Base-by-base conservation (phyloP, 1,140 invertebrate species). In the Planococcus citri region DNA sequence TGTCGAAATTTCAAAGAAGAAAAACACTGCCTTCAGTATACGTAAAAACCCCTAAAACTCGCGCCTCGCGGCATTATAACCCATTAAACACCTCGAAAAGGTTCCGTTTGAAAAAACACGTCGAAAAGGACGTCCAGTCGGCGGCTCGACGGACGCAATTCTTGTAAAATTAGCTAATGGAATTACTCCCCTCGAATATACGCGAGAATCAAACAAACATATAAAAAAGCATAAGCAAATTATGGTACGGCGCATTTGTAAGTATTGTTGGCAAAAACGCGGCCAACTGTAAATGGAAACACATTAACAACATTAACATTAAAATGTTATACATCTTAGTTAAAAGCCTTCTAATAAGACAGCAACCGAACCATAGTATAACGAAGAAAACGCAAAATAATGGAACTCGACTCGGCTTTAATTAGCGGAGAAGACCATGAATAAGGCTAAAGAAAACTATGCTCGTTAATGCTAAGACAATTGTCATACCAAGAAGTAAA, bases 321-420 rank as follows among this genome's bases (percentile, higher is more conserved):
- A 51, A 51, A 51, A 51, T 51, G 41, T 51, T 51, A 20, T 51
- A 51, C 41, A 51, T 51, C 41, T 51, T 51, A n/a, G 41, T 51
- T 51, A 51, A 51, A 51, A 51, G 41, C 41, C 41, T 51, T 51
- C 41, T 51, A 51, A 51, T 51, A 51, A 51, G 41, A 51, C 41
- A 51, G 17, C 41, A 4, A 20, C n/a, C 12, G 12, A 51, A n/a
- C 41, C 41, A 14, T 17, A 51, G 10, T 51, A 37, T 14, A 14
- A 51, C 41, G n/a, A 51, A 51, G 41, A 51, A 51, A 51, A 51
- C 4, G 12, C 41, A 64, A 64, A 64, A 64, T 64, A 64, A 64
- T 64, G 60, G 25, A 64, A 64, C 21, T 64, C 22, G 60, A 6
- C 14, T 64, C 22, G 60, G 17, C 14, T 64, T 64, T 27, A 64